A percentile compares a stretch with the other conserved stretches of the same genome.
phyloP scores from a whole-genome alignment of 2,113 vertebrate species.

The Phoenicopterus ruber region DNA sequence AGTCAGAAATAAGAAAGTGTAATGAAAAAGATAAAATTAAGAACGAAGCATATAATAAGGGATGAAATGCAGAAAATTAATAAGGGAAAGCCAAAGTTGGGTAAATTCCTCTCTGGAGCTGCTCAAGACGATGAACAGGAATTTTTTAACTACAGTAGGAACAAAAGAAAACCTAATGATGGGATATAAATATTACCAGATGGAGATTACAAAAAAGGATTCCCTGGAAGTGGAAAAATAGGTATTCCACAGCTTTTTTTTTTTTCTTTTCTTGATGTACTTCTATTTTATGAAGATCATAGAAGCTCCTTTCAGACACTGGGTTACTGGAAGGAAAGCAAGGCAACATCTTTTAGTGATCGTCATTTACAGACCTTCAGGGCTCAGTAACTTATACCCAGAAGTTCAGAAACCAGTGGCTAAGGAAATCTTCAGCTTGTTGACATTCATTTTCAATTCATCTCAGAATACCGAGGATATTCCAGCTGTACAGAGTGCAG shows the following conservation, averaged over 20 bases:
- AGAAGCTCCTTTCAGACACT: not conserved
- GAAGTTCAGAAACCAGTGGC: not conserved
- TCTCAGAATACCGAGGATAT: not conserved
- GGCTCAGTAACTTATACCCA: not conserved
- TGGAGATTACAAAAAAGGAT: not conserved
- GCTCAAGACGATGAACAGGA: not conserved
- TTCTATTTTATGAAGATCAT: not conserved
- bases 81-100: not conserved
- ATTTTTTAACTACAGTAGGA: not conserved
- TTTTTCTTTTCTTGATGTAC: not conserved
- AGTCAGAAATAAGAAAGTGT: not conserved
- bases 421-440: not conserved
- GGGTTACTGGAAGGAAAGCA: not conserved
- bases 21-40: not conserved
- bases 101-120: not conserved
- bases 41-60: not conserved
- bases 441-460: not conserved
- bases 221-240: not conserved
- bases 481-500: not conserved
- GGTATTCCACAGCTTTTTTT: not conserved
- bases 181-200: not conserved
- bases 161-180: not conserved
- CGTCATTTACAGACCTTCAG: not conserved
- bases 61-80: not conserved
- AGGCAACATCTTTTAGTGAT: not conserved